Base-by-base conservation (phyloP, 2,888 invertebrate species). In the Alviniconcha strummeri region DNA sequence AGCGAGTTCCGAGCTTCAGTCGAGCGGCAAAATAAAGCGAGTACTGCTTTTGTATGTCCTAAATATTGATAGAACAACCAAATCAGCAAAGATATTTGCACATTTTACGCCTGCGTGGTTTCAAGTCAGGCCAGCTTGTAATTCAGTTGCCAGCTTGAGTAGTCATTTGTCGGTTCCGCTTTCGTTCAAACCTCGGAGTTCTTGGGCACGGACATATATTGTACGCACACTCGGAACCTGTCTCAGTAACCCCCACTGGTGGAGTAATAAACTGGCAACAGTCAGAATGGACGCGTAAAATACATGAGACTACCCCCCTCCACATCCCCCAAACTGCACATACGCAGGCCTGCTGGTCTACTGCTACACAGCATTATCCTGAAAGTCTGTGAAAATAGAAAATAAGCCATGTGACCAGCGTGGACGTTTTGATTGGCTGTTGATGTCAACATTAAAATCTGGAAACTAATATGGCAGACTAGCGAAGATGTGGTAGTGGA, bases 401-500 rank as follows among this genome's bases (percentile, higher is more conserved):
- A 84, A 75, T 81, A 76, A 80, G 79, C 83, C 86, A 86, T 85
- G 86, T 86, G 86, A 86, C 74, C 74, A 72, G 52, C 54, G 64
- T 8, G 13, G 52, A 67, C 72, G 74, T 80, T 82, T 80, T 80
- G 84, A 85, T 86, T 86, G 86, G 86, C 84, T 82, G 79, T 69
- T 71, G 84, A 86, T 86, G 86, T 86, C 86, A 86, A 86, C 86
- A 86, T 84, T 84, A 85, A 80, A 82, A 76, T 81, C 81, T 76
- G 82, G 85, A 85, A 85, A 86, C 80, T 83, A 85, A 85, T 82
- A 85, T 85, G 85, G 85, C 85, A 75, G 85, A 57, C 82, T 80
- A 80, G 82, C 57, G 67, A n/a, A 79, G 36, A n/a, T 60, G 79
- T 36, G 36, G 55, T 9, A 57, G 11, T 77, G 79, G 13, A 79